Percentiles rank a stretch among this genome's conserved stretches.
Evolutionary conservation across 1,140 invertebrate genomes (phyloP).

Genomic region (Melitaea cinxia): DNA sequence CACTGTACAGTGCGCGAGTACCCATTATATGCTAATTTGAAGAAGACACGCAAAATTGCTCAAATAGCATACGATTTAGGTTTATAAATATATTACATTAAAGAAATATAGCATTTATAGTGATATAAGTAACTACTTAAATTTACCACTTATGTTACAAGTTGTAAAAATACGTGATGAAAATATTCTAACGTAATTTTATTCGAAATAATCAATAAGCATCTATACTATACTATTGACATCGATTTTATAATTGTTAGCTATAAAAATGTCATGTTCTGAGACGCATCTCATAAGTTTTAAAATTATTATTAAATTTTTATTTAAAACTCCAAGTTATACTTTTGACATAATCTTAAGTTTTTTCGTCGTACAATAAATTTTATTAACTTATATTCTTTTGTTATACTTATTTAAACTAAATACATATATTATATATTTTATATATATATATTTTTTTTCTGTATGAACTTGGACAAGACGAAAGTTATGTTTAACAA

Average conservation of each 20-base stretch:
- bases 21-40: slow-evolving; percentile 75
- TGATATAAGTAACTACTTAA: neutral
- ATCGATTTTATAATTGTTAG: neutral
- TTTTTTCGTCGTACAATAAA: too few species aligned
- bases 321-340: too few species aligned
- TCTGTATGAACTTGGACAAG: too few species aligned
- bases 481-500: too few species aligned
- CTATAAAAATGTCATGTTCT: too few species aligned
- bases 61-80: slow-evolving; percentile 41
- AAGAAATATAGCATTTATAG: neutral
- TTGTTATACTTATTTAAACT: too few species aligned
- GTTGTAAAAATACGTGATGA: neutral
- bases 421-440: too few species aligned
- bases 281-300: too few species aligned
- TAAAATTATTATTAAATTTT: too few species aligned
- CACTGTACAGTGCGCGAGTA: slow-evolving; percentile 51
- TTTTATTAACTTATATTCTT: too few species aligned
- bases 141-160: slow-evolving; percentile 2
- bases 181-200: neutral
- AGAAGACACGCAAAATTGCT: slow-evolving; percentile 68
- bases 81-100: slow-evolving; percentile 6
- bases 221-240: neutral
- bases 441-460: too few species aligned
- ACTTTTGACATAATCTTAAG: too few species aligned
- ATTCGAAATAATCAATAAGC: neutral